Evolutionary conservation across 2,113 vertebrate genomes (phyloP).

Genomic region (Gopherus flavomarginatus): DNA sequence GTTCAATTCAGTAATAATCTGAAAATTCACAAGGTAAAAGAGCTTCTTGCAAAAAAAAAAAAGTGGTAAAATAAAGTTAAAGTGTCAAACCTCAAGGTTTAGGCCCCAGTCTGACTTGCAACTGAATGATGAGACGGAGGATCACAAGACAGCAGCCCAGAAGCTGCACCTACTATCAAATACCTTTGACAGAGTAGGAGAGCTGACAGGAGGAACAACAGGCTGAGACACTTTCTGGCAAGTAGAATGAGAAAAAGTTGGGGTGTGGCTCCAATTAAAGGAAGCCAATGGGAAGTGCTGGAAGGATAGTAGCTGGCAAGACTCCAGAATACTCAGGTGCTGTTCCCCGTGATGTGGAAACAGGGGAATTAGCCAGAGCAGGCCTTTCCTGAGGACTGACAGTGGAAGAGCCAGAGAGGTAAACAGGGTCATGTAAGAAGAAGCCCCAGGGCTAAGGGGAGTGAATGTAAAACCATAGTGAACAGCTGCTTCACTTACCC

Average conservation of each 20-base stretch:
- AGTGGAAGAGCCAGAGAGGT: neutral
- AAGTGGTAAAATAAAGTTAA: neutral
- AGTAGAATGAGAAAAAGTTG: neutral
- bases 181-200: neutral
- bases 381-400: neutral
- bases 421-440: too few species aligned
- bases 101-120: neutral
- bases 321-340: neutral
- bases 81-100: neutral
- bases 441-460: neutral
- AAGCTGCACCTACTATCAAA: neutral
- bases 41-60: fast-evolving
- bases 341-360: neutral
- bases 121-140: neutral
- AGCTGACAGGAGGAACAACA: neutral
- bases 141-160: neutral
- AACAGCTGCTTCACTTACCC: too few species aligned
- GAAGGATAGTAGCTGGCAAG: neutral
- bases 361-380: neutral
- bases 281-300: fast-evolving
- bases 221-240: neutral
- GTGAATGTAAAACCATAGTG: neutral
- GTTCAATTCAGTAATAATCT: neutral
- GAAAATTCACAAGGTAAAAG: neutral
- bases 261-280: neutral